phyloP scores from a whole-genome alignment of 2,888 invertebrate genomes.

The Heterodera filipjevi region DNA sequence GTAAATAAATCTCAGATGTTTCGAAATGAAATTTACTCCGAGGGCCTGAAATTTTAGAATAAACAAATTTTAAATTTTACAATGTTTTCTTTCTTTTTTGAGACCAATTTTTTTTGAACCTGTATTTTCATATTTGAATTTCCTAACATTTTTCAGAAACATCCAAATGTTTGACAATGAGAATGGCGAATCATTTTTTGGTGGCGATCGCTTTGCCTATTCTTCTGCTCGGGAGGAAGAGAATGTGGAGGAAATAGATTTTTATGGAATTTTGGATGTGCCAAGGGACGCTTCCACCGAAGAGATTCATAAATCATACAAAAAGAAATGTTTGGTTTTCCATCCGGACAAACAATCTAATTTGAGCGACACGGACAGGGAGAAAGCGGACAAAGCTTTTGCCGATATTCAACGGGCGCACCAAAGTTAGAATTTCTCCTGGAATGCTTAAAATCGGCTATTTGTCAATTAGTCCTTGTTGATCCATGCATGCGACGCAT shows the following conservation, averaged over 20 bases:
- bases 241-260: constrained; percentile 60
- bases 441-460: background rate
- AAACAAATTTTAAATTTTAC: too few relatives aligned
- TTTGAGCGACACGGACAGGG: constrained; percentile 78
- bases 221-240: constrained; percentile 38
- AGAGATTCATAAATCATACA: constrained; percentile 90
- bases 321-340: constrained; percentile 86
- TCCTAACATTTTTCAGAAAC: background rate
- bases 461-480: constrained; percentile 74
- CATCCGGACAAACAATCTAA: constrained; percentile 96
- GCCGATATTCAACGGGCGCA: constrained; percentile 90
- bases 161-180: constrained; percentile 15
- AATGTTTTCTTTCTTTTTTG: too few relatives aligned
- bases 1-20: too few relatives aligned
- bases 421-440: constrained; percentile 73
- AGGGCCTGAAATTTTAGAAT: too few relatives aligned
- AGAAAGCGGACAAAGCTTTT: constrained; percentile 88
- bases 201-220: background rate
- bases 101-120: too few relatives aligned
- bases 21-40: too few relatives aligned
- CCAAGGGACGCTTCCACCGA: constrained; percentile 76
- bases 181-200: background rate
- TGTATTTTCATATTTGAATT: too few relatives aligned
- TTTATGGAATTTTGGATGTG: constrained; percentile 62
- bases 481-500: constrained; percentile 92